phyloP scores from a whole-genome alignment of 2,797 vertebrate genomes.

The Vespertilio murinus region DNA sequence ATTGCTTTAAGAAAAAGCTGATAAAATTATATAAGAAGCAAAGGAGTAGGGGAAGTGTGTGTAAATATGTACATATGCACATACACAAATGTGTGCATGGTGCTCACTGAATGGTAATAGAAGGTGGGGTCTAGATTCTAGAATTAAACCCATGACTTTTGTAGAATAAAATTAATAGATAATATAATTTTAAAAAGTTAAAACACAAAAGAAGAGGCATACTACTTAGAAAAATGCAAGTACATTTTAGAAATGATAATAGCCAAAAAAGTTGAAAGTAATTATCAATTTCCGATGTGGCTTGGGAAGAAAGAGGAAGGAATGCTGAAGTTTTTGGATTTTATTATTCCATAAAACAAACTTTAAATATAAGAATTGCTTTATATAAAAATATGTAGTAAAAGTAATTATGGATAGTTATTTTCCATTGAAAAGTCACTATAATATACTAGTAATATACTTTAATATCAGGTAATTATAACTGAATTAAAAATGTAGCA shows the following conservation, averaged over 20 bases:
- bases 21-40: neutral
- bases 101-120: fast-evolving
- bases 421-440: neutral
- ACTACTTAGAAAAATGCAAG: neutral
- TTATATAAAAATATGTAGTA: neutral
- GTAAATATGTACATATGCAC: neutral
- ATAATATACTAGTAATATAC: neutral
- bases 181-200: neutral
- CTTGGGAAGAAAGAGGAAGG: neutral
- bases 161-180: neutral
- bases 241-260: neutral
- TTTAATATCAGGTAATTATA: conserved; percentile 35
- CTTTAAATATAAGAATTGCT: neutral
- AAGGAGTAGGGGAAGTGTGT: neutral
- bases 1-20: neutral
- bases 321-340: neutral
- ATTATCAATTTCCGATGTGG: neutral
- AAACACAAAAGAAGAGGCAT: neutral
- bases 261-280: neutral
- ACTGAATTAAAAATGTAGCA: conserved; percentile 54
- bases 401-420: neutral
- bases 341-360: neutral
- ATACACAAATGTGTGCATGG: fast-evolving
- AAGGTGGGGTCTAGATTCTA: neutral
- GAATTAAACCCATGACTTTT: neutral